phyloP scores from a whole-genome alignment of 2,797 vertebrate genomes.

The Lithobates pipiens region DNA sequence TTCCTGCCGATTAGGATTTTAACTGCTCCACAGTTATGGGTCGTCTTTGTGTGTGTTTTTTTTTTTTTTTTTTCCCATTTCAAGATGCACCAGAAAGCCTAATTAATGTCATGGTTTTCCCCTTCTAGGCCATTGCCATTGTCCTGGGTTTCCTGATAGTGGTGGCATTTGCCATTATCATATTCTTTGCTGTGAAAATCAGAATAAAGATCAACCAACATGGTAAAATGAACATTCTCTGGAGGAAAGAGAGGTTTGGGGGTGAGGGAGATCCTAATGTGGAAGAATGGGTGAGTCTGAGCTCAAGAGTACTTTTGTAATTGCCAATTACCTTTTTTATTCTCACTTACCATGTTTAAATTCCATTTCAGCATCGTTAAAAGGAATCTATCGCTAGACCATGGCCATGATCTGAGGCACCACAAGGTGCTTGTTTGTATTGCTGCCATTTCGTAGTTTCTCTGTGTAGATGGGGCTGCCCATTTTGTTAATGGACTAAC shows the following conservation, averaged over 20 bases:
- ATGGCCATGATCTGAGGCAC: too few relatives aligned
- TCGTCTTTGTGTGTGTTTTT: too few relatives aligned
- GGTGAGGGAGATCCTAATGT: conserved; percentile 81
- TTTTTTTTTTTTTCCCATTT: too few relatives aligned
- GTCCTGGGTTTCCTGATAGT: conserved; percentile 86
- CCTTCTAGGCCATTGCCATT: conserved; percentile 85
- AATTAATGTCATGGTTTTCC: neutral
- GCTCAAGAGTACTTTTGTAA: neutral
- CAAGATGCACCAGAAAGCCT: too few relatives aligned
- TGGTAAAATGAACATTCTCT: conserved; percentile 89
- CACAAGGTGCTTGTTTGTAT: neutral
- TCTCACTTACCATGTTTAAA: too few relatives aligned
- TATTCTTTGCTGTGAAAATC: conserved; percentile 89
- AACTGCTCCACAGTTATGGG: too few relatives aligned
- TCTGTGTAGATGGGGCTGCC: too few relatives aligned
- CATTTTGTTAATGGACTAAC: too few relatives aligned
- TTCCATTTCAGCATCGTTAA: neutral
- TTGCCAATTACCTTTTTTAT: neutral
- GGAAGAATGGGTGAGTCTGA: conserved; percentile 85
- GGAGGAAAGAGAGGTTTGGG: conserved; percentile 79
- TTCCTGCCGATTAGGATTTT: too few relatives aligned
- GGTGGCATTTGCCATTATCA: conserved; percentile 83
- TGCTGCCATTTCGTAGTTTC: too few relatives aligned
- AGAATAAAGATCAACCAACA: conserved; percentile 79
- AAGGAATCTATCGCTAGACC: too few relatives aligned